Evolutionary conservation across 2,113 vertebrate genomes (phyloP), one percentile per base, ranked within the genome.

Genomic region (Cinclus mexicanus): DNA sequence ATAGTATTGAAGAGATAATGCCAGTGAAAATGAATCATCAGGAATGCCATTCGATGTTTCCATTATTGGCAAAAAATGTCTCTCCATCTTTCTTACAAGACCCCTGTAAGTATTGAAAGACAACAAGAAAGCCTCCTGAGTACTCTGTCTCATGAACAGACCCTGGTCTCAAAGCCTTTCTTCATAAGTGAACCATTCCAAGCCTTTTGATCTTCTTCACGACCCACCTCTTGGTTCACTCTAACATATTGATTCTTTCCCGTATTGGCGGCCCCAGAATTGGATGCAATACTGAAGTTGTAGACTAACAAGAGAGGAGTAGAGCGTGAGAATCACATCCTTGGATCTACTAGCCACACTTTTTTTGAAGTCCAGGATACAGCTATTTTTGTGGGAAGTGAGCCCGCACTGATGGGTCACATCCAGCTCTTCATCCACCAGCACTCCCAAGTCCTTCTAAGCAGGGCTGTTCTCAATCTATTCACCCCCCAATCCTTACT

Each of bases 361-460:
- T 61, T 5, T 44, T 74, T 8, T 56, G 33, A 29, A 56, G 6
- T 28, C 4, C 37, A 28, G 14, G 20, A 23, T 10, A 23, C 1
- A 7, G 3, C 5, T n/a, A 14, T 12, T 21, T 68, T 84, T 55
- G 6, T 55, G 31, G 26, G 31, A 22, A 53, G 3, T 4, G 3
- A 65, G 10, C 0, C 0, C 17, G 16, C 10, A 6, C 8, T 65
- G 16, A 35, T 22, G 7, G 5, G 3, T 81, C 10, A 25, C 5
- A 21, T 42, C 23, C 25, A 64, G 7, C 7, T 59, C 53, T 70
- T 76, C 5, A 39, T 37, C 16, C 19, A 33, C 15, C 25, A 70
- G 10, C 10, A 64, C 5, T 12, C 6, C 3, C 3, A 63, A 64
- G 18, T 57, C 14, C 5, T 63, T 80, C 15, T 63, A 55, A 23